Evolutionary conservation across 2,888 invertebrate species (phyloP).

Genomic region (Melanargia galathea): DNA sequence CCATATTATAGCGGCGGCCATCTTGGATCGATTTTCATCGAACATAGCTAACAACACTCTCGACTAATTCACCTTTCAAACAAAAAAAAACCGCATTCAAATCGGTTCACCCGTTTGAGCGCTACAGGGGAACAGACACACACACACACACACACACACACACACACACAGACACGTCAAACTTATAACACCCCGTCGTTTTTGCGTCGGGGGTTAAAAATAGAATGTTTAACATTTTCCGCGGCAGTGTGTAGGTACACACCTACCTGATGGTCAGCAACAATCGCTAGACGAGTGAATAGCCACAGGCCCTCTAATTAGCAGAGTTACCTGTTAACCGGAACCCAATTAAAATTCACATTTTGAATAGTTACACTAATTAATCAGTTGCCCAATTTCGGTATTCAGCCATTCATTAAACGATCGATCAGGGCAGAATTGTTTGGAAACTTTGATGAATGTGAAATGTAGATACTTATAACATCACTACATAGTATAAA

Average conservation of each 20-base stretch:
- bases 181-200: no score
- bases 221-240: constrained; percentile 22
- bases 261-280: constrained; percentile 62
- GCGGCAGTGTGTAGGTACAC: constrained; percentile 52
- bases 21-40: no score
- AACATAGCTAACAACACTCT: no score
- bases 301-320: constrained; percentile 68
- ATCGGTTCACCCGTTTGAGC: no score
- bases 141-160: no score
- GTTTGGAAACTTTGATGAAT: background rate
- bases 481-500: no score
- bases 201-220: background rate
- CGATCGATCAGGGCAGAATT: background rate
- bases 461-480: background rate
- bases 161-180: no score
- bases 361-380: constrained; percentile 70
- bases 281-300: constrained; percentile 63
- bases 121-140: no score
- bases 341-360: constrained; percentile 71
- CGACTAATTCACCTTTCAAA: no score
- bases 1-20: no score
- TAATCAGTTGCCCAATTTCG: constrained; percentile 53
- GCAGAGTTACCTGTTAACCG: constrained; percentile 58
- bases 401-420: background rate
- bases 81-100: no score